phyloP scores from a whole-genome alignment of 2,888 invertebrate species.

The Amblyjoppa proteus region DNA sequence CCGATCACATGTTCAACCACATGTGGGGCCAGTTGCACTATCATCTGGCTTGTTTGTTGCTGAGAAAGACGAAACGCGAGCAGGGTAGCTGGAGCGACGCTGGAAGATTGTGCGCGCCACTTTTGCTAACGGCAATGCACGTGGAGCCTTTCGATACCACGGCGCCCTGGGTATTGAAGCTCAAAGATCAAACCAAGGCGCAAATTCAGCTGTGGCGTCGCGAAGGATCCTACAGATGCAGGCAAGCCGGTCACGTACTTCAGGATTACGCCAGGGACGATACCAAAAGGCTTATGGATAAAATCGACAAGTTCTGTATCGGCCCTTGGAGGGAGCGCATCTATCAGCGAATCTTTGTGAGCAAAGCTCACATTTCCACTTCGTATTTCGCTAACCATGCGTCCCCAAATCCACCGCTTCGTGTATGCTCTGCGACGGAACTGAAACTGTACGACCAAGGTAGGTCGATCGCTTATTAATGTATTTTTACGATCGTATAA shows the following conservation, averaged over 20 bases:
- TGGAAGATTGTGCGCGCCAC: conserved; percentile 87
- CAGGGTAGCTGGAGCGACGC: conserved; percentile 90
- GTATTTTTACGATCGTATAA: neutral
- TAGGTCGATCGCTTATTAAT: conserved; percentile 66
- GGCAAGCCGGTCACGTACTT: conserved; percentile 91
- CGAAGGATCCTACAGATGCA: conserved; percentile 90
- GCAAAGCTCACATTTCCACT: conserved; percentile 87
- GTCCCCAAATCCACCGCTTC: conserved; percentile 87
- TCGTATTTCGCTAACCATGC: conserved; percentile 89
- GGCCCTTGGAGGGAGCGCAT: conserved; percentile 91
- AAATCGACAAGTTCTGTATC: conserved; percentile 84
- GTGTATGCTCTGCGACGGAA: conserved; percentile 89
- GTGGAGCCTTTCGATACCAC: conserved; percentile 87
- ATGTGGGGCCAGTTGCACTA: conserved; percentile 93
- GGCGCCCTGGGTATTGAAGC: conserved; percentile 87
- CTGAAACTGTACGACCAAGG: conserved; percentile 89
- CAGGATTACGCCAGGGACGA: conserved; percentile 80
- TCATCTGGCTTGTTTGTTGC: conserved; percentile 90
- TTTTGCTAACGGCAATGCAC: conserved; percentile 90
- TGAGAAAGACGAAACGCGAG: conserved; percentile 92
- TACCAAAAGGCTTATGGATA: conserved; percentile 77
- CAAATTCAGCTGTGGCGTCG: conserved; percentile 87
- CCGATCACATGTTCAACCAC: conserved; percentile 85
- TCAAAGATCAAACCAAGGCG: conserved; percentile 86
- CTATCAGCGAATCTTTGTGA: conserved; percentile 87